Base-by-base conservation (phyloP, 2,113 vertebrate genomes). In the Mobula birostris region DNA sequence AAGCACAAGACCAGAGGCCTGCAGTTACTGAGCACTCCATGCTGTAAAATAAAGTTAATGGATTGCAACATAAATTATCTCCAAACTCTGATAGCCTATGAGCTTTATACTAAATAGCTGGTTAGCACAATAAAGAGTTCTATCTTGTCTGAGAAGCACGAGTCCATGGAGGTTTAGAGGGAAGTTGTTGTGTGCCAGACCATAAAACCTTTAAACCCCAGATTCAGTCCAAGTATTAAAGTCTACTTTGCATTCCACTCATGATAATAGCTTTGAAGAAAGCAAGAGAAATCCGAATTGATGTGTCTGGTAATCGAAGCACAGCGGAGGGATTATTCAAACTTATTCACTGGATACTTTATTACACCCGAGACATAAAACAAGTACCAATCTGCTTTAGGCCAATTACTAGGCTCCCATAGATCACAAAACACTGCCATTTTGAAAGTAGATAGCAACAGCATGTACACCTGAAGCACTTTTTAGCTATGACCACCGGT, bases 11-110 rank as follows among this genome's bases (percentile, higher is more conserved):
- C 95, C 94, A 96, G 4, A 80, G 95, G 94, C 88, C 95, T 96
- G 94, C 93, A 0, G 15, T 95, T 96, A 96, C 95, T 90, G 95
- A 95, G 48, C 27, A 21, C 15, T 94, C 79, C 94, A 96, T 94
- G 94, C 95, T 36, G 80, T 97, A 96, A 97, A 97, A 96, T 96
- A 94, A 94, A 96, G 95, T 96, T 96, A 95, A 96, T 96, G 95
- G 95, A 94, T 94, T 95, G 95, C 95, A 95, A 76, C 74, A 96
- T 96, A 96, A 97, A 96, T 96, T 96, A 95, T 95, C 94, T 94
- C 95, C 94, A 95, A 96, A 96, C 94, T 95, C 95, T 87, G 95
- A 96, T 95, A 95, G 94, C 14, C 78, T 95, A 94, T 93, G 14
- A 94, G 94, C 70, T 82, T 94, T 78, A 80, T 95, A 82, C 88